Evolutionary conservation across 2,888 invertebrate genomes (phyloP), one percentile per base, ranked within the genome.

Genomic region (Hydriomena furcata): DNA sequence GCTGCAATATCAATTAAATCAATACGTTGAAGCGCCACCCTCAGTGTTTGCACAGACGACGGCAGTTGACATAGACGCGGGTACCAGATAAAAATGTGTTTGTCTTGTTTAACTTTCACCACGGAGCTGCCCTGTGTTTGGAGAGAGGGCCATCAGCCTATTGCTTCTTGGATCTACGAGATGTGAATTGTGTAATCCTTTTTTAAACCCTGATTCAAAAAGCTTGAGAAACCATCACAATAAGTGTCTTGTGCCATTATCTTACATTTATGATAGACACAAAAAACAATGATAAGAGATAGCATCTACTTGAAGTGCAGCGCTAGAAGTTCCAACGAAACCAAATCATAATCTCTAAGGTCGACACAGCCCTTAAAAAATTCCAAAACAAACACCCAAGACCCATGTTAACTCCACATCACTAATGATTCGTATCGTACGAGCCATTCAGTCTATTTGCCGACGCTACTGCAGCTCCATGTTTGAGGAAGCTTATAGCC

Each of bases 81-180:
- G 65, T 59, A 66, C 61, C 76, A 82, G 88, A 86, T 87, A 88
- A 86, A 85, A 84, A 83, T 84, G 75, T 86, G 84, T 87, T 82
- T 80, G 74, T 71, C 78, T 76, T 76, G 79, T 74, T 73, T 71
- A 76, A 77, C 80, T 78, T 79, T 76, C 75, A 78, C 79, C 80
- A 80, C 82, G 62, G 80, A 79, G 70, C 66, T 67, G 40, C 27
- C 45, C 61, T 61, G 58, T 80, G 75, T 79, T 77, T 76, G 66
- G 44, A 56, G 56, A 71, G 68, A 71, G 71, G 66, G 70, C 56
- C 63, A 55, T 63, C 62, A 57, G 50, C 63, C 54, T 61, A 66
- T 57, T 60, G 60, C 62, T 35, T 46, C 49, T 50, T 36, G 44
- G 46, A 52, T 56, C 55, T 58, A 38, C 13, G 37, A 28, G 43